These are phyloP conservation scores for Condylura cristata DNA, from an alignment of 2,113 vertebrate genomes.

Conservation along the genomic window DNA sequence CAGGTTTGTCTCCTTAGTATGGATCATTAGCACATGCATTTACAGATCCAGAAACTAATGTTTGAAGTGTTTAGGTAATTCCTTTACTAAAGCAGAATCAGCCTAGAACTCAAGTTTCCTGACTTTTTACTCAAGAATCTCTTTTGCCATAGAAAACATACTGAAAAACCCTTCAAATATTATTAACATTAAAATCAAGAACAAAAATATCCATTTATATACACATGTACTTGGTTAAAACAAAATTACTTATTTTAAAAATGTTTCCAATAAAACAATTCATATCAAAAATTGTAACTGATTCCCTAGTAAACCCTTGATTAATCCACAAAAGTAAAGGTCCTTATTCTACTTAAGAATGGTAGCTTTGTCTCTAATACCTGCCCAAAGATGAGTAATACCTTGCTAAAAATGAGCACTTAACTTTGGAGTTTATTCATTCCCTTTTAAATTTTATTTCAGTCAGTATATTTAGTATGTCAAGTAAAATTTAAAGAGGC, in stretches of 20 bases:
- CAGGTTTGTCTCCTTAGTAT: not conserved
- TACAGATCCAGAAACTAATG: not conserved
- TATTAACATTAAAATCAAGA: conserved; percentile 32
- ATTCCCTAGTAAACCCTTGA: not conserved
- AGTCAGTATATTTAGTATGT: conserved; percentile 25
- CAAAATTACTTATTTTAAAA: conserved; percentile 22
- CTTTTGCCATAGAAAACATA: not conserved
- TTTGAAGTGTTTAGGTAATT: conserved; percentile 19
- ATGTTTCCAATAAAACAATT: conserved; percentile 19
- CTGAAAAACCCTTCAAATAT: conserved; percentile 11
- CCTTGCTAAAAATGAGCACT: not conserved
- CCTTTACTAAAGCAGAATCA: conserved; percentile 42
- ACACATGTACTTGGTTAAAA: not conserved
- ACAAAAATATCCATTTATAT: not conserved
- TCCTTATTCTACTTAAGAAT: not conserved
- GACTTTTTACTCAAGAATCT: not conserved
- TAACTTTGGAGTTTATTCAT: not conserved
- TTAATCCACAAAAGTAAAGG: conserved; percentile 4
- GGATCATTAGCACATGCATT: not conserved
- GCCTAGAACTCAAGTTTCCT: not conserved
- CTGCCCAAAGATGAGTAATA: not conserved
- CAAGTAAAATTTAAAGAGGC: not conserved
- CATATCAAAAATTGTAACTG: conserved; percentile 10
- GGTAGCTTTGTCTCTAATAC: not conserved
- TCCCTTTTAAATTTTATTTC: conserved; percentile 19